Percentiles rank a stretch among this genome's conserved stretches.
Evolutionary conservation across 2,797 vertebrate species (phyloP).

Genomic region (Zenarchopterus dispar): DNA sequence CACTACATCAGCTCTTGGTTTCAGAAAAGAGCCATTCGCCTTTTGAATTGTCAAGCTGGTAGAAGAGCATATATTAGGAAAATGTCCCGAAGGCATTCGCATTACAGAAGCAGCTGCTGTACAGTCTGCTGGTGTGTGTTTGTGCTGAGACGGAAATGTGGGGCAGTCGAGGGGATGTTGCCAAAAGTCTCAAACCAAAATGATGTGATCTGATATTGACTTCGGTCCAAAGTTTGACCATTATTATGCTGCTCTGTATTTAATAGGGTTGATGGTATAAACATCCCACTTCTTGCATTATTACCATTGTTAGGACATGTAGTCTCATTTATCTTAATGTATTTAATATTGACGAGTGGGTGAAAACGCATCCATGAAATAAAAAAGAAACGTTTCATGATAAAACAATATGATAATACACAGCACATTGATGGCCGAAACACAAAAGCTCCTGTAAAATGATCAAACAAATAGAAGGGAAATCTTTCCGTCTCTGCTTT

Average conservation of each 20-base stretch:
- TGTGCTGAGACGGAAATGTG: constrained; percentile 39
- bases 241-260: not conserved
- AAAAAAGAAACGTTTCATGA: too few relatives aligned
- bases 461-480: too few relatives aligned
- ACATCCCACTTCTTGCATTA: not conserved
- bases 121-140: constrained; percentile 26
- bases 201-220: constrained; percentile 22
- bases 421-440: too few relatives aligned
- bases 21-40: constrained; percentile 39
- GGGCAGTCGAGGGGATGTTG: not conserved
- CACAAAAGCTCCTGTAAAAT: too few relatives aligned
- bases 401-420: too few relatives aligned
- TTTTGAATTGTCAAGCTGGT: constrained; percentile 39
- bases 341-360: not conserved
- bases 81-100: constrained; percentile 66
- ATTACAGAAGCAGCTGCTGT: constrained; percentile 45
- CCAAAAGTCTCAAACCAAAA: constrained; percentile 15
- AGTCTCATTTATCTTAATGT: not conserved
- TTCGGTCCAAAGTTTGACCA: constrained; percentile 18
- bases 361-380: too few relatives aligned
- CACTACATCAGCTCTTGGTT: constrained; percentile 63
- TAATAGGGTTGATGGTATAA: not conserved
- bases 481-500: too few relatives aligned
- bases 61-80: constrained; percentile 69
- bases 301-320: not conserved